Conservation (phyloP, 2,888 invertebrate species). For the Coecobrya sp. region DNA sequence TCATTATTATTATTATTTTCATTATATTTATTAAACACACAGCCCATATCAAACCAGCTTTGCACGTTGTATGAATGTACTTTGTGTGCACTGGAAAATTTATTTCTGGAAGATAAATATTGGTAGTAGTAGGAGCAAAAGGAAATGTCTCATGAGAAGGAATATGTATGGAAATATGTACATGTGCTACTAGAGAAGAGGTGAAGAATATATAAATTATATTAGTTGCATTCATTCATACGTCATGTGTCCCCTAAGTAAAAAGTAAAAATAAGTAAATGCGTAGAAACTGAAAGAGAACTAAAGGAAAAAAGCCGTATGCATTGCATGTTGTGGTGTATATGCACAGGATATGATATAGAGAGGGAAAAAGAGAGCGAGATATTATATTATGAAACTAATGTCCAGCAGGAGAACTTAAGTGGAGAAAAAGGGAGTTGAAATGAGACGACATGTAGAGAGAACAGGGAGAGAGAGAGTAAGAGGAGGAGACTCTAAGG, state of each 20-base stretch:
- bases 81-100: conserved; percentile 30
- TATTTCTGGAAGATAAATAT: conserved; percentile 14
- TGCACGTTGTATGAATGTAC: neutral
- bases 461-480: conserved; percentile 60
- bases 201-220: neutral
- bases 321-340: neutral
- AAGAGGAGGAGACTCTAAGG: conserved; percentile 83
- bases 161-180: neutral
- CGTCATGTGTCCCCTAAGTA: conserved; percentile 14
- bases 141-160: neutral
- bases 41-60: too few relatives aligned
- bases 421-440: conserved; percentile 80
- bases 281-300: neutral
- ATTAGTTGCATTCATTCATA: conserved; percentile 38
- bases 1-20: neutral
- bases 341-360: conserved; percentile 10
- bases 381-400: conserved; percentile 61
- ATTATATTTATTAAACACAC: conserved; percentile 22
- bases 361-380: conserved; percentile 1
- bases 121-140: neutral
- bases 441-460: conserved; percentile 83
- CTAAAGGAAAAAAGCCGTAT: neutral
- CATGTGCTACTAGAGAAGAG: neutral
- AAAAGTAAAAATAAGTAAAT: conserved; percentile 35
- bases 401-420: conserved; percentile 77